Conservation (phyloP, 2,797 vertebrate species). For the Bradypodion pumilum region DNA sequence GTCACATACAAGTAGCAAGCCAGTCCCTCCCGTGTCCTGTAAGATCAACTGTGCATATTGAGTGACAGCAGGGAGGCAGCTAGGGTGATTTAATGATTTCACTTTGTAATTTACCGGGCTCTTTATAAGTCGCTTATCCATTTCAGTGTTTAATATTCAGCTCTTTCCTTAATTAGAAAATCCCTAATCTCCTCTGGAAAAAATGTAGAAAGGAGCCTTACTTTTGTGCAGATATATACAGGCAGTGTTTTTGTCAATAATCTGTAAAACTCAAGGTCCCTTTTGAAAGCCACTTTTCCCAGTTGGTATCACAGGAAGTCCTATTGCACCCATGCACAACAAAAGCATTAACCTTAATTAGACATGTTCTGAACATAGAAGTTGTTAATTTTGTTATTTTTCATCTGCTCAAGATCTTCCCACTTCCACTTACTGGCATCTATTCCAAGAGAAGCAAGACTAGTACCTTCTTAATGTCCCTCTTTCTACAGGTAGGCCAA, state of each 20-base stretch:
- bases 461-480: no score
- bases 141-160: slow-evolving; percentile 70
- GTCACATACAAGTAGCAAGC: slow-evolving; percentile 47
- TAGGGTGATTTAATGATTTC: slow-evolving; percentile 67
- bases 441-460: background rate
- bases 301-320: slow-evolving; percentile 43
- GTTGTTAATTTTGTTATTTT: background rate
- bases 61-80: slow-evolving; percentile 43
- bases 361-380: background rate
- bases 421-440: background rate
- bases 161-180: slow-evolving; percentile 73
- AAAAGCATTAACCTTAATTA: background rate
- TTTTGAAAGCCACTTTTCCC: slow-evolving; percentile 46
- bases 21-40: background rate
- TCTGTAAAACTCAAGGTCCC: slow-evolving; percentile 26
- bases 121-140: slow-evolving; percentile 72
- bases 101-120: slow-evolving; percentile 65
- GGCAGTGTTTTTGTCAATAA: slow-evolving; percentile 47
- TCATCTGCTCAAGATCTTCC: background rate
- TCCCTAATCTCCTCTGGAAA: slow-evolving; percentile 67
- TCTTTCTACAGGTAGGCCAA: no score
- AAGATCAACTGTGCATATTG: slow-evolving; percentile 65
- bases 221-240: slow-evolving; percentile 62
- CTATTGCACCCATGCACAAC: background rate
- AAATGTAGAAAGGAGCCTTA: slow-evolving; percentile 68